A percentile compares a stretch with the other conserved stretches of the same genome.
Conservation (phyloP, 2,888 invertebrate genomes). For the Linnaemya tessellans region DNA sequence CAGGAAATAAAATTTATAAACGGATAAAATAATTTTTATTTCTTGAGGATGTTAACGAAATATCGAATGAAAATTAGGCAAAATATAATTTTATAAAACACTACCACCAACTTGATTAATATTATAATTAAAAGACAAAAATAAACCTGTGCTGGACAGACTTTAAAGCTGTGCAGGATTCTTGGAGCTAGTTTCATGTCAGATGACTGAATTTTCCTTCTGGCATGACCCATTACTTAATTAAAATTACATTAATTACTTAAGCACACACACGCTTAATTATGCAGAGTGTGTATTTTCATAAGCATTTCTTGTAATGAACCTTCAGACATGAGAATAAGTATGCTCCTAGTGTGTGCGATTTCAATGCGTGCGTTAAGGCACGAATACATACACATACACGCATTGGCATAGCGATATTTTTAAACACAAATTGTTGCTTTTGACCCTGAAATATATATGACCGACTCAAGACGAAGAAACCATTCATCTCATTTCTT, state of each 20-base stretch:
- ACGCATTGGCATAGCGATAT: background rate
- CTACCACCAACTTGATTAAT: too few species aligned
- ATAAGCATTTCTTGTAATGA: background rate
- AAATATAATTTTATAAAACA: too few species aligned
- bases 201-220: background rate
- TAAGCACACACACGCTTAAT: background rate
- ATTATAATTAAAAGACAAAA: too few species aligned
- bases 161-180: background rate
- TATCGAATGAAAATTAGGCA: too few species aligned
- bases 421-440: constrained; percentile 53
- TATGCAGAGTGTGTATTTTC: background rate
- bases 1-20: too few species aligned
- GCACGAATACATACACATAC: background rate
- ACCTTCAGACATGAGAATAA: background rate
- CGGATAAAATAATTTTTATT: too few species aligned
- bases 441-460: constrained; percentile 62
- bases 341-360: background rate
- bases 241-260: background rate
- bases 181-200: background rate
- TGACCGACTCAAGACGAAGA: constrained; percentile 14
- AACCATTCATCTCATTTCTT: constrained; percentile 34
- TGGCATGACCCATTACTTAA: background rate
- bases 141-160: too few species aligned
- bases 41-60: too few species aligned
- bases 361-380: background rate